A percentile compares a stretch with the other conserved stretches of the same genome.
These are phyloP conservation scores for Invenusta paracnida DNA, from an alignment of 2,888 invertebrate species.

Conservation along the genomic window DNA sequence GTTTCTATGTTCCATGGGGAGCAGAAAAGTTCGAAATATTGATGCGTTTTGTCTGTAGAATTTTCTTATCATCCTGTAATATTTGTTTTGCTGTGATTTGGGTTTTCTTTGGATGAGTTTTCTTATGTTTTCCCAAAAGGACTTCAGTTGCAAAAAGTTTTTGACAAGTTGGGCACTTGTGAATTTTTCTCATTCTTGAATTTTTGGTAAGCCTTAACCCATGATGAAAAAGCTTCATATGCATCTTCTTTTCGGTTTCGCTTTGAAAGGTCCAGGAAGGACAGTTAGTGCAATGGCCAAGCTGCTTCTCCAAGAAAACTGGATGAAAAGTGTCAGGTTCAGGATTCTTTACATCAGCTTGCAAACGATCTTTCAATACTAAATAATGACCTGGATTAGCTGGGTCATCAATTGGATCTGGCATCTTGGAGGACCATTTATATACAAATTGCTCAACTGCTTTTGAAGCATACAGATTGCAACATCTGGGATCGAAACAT, in stretches of 20 bases:
- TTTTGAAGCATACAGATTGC: background rate
- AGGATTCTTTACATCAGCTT: background rate
- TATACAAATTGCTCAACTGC: background rate
- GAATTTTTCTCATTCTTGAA: too few relatives aligned
- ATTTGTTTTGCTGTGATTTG: too few relatives aligned
- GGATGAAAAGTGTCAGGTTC: background rate
- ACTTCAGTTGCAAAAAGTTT: too few relatives aligned
- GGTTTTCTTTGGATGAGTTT: too few relatives aligned
- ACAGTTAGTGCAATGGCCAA: background rate
- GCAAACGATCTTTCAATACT: too few relatives aligned
- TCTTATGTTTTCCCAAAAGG: too few relatives aligned
- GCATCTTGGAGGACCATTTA: background rate
- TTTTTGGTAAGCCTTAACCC: too few relatives aligned
- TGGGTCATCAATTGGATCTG: background rate
- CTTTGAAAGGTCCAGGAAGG: background rate
- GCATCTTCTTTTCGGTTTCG: background rate
- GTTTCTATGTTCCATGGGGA: too few relatives aligned
- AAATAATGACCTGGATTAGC: background rate
- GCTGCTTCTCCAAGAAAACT: background rate
- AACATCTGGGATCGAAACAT: background rate
- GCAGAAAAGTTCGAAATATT: too few relatives aligned
- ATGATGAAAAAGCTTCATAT: background rate
- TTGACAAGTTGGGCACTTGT: too few relatives aligned
- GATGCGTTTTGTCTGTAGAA: too few relatives aligned
- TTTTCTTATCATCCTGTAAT: too few relatives aligned